Conservation (phyloP, 2,888 invertebrate species). For the Cryptops parisi region DNA sequence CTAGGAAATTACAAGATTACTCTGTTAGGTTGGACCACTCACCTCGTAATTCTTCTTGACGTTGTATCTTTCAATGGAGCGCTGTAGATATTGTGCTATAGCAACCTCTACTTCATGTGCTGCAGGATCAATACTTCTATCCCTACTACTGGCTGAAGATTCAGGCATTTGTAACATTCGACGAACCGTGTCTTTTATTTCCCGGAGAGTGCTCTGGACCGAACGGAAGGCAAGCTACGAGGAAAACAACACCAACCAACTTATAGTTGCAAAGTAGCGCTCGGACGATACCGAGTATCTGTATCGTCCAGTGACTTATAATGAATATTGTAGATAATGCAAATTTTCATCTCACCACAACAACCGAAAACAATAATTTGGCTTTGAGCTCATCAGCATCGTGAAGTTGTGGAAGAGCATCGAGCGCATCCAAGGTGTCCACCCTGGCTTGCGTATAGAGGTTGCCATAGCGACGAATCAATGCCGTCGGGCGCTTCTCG, state of each 20-base stretch:
- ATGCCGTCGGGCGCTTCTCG: constrained; percentile 34
- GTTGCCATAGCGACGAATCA: constrained; percentile 62
- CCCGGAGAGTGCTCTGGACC: constrained; percentile 48
- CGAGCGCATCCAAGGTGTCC: constrained; percentile 71
- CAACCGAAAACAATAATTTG: constrained; percentile 88
- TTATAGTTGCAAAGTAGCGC: no score
- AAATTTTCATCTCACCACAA: constrained; percentile 58
- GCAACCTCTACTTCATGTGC: constrained; percentile 29
- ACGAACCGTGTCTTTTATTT: constrained; percentile 56
- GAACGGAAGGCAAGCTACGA: constrained; percentile 57
- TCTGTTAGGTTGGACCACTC: no score
- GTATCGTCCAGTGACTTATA: no score
- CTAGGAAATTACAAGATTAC: constrained; percentile 1
- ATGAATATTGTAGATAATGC: neutral
- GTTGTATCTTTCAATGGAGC: constrained; percentile 52
- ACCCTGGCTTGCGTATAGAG: constrained; percentile 73
- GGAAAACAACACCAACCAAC: no score
- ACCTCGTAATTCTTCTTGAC: constrained; percentile 37
- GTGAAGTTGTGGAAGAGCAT: constrained; percentile 59
- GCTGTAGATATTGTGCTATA: constrained; percentile 49
- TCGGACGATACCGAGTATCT: no score
- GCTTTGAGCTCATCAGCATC: constrained; percentile 79
- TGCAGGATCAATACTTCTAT: constrained; percentile 21
- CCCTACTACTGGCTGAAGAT: constrained; percentile 2
- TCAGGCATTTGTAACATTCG: constrained; percentile 41